A percentile compares a stretch with the other conserved stretches of the same genome.
These are phyloP conservation scores for Myopa tessellatipennis DNA, from an alignment of 2,888 invertebrate species.

Conservation along the genomic window DNA sequence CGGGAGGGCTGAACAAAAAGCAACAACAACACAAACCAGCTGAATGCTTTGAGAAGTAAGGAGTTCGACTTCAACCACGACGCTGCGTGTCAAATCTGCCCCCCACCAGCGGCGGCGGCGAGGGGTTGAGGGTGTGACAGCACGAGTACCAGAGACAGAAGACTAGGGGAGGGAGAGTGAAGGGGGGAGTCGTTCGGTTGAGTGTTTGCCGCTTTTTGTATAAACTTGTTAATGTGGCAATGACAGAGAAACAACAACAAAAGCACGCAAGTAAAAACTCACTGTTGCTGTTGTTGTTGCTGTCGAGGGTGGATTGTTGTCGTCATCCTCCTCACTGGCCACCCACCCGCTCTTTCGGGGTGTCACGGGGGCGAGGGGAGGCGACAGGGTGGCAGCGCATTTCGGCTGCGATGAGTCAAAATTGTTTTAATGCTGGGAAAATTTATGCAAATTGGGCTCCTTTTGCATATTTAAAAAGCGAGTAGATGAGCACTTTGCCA, in stretches of 20 bases:
- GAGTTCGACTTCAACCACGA: not conserved
- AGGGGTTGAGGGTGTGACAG: not conserved
- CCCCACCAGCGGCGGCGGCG: not conserved
- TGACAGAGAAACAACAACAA: constrained; percentile 3
- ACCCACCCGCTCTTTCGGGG: too few relatives aligned
- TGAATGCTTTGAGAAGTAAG: constrained; percentile 15
- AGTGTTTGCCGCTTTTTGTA: constrained; percentile 20
- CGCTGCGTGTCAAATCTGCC: not conserved
- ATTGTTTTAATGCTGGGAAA: constrained; percentile 67
- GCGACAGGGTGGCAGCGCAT: not conserved
- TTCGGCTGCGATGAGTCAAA: constrained; percentile 60
- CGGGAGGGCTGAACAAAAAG: not conserved
- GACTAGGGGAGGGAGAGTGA: not conserved
- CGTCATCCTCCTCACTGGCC: too few relatives aligned
- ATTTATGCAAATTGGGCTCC: constrained; percentile 68
- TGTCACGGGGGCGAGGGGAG: too few relatives aligned
- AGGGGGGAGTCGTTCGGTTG: not conserved
- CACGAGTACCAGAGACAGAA: not conserved
- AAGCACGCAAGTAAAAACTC: too few relatives aligned
- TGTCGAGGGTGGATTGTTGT: too few relatives aligned
- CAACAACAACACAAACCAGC: constrained; percentile 11
- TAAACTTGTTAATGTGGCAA: constrained; percentile 4
- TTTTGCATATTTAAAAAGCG: constrained; percentile 69
- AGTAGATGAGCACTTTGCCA: constrained; percentile 66
- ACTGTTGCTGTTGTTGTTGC: too few relatives aligned